Base-by-base conservation (phyloP, 2,113 vertebrate genomes). In the Semnopithecus entellus region DNA sequence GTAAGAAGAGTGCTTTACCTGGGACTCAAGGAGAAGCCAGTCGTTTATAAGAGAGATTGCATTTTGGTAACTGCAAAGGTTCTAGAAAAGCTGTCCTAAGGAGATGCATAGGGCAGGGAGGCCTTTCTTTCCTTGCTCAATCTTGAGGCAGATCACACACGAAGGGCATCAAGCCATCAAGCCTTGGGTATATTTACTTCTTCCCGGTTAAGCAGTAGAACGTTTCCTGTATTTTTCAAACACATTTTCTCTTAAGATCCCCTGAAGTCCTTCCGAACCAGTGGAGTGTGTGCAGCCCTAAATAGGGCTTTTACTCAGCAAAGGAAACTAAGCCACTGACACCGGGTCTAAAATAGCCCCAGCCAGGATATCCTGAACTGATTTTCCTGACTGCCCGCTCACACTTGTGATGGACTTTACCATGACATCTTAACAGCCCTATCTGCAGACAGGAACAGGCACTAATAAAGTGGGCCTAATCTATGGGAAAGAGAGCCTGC, bases 401-500 rank as follows among this genome's bases (percentile, higher is more conserved):
- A 45, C 59, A n/a, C 57, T 30, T 1, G 25, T 0, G 8, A 12
- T 0, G 27, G 76, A 30, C 68, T 38, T 43, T 40, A 32, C 59
- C n/a, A 6, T 32, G 55, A 32, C 27, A 52, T 23, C 61, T 82
- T 5, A 48, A 8, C 17, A 8, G 3, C 72, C 32, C 0, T 0
- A 13, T 50, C 75, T 66, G 35, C 22, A 83, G 76, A 68, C 9
- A 43, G 79, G 52, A 17, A 43, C 8, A 9, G 61, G 27, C 48
- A 43, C 17, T 8, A n/a, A 16, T 1, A 0, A 20, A 25, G 22
- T 0, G 14, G 8, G 0, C 32, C 35, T 20, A 1, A 8, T 45
- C 50, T 45, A 5, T 11, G 13, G 50, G 10, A 55, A 81, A 76
- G 50, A 50, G 45, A 83, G 83, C 6, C 52, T 72, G 30, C 64